Evolutionary conservation across 2,113 vertebrate genomes (phyloP).

Genomic region (Garra rufa): DNA sequence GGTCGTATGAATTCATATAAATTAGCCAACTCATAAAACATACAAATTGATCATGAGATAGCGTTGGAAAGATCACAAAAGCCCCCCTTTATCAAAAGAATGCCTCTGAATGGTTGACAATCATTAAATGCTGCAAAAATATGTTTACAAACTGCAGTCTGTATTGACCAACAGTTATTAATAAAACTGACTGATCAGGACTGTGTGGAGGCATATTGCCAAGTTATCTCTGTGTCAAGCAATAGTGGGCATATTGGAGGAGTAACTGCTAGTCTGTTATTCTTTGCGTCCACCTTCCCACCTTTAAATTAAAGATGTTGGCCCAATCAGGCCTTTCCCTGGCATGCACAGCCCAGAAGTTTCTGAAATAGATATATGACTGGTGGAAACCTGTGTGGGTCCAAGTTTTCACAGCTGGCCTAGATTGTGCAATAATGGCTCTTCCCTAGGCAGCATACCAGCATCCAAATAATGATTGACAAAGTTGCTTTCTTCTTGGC

Average conservation of each 20-base stretch:
- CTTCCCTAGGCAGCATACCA: background rate
- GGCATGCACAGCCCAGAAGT: background rate
- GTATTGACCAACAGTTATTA: background rate
- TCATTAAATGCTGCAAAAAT: no score
- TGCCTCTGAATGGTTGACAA: no score
- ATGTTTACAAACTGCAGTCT: background rate
- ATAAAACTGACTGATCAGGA: background rate
- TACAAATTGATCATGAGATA: no score
- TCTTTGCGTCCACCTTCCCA: background rate
- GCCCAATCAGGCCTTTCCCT: background rate
- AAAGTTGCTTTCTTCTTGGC: constrained; percentile 11
- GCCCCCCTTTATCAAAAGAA: no score
- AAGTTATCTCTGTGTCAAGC: background rate
- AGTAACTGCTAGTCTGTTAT: background rate
- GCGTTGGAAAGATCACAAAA: no score
- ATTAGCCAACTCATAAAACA: no score
- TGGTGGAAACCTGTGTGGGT: background rate
- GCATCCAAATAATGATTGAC: constrained; percentile 3
- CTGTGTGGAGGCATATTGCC: background rate
- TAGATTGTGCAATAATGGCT: background rate
- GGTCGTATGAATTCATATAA: no score
- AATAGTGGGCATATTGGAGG: background rate
- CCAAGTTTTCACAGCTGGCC: constrained; percentile 2
- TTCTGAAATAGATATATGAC: constrained; percentile 1
- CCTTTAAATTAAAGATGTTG: constrained; percentile 6